Conservation (phyloP, 2,888 invertebrate species). For the Stenodera caucasica region DNA sequence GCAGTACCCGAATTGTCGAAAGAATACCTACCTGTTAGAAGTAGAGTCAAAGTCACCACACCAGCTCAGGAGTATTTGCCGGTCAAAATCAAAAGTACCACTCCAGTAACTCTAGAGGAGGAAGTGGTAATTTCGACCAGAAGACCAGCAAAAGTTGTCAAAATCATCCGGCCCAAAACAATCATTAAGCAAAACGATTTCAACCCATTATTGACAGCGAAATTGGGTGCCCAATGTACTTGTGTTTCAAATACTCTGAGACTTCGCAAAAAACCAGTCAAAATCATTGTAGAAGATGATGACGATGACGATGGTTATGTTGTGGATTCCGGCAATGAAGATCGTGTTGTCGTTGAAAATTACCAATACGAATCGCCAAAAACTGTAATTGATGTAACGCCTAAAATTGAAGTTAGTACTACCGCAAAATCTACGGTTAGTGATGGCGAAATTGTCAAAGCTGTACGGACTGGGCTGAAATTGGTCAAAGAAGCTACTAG, state of each 20-base stretch:
- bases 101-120: constrained; percentile 21
- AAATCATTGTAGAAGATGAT: constrained; percentile 38
- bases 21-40: constrained; percentile 30
- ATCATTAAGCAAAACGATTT: constrained; percentile 72
- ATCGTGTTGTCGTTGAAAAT: constrained; percentile 41
- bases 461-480: constrained; percentile 44
- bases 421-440: constrained; percentile 14
- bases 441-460: constrained; percentile 40
- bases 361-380: constrained; percentile 44
- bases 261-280: constrained; percentile 54
- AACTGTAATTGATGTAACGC: constrained; percentile 31
- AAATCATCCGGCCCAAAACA: constrained; percentile 57
- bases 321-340: constrained; percentile 36
- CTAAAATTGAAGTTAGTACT: constrained; percentile 18
- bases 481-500: constrained; percentile 48
- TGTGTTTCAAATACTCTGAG: constrained; percentile 64
- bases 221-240: constrained; percentile 74
- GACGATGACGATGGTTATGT: constrained; percentile 45
- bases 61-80: constrained; percentile 40
- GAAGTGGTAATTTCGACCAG: constrained; percentile 12
- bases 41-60: constrained; percentile 15
- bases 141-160: constrained; percentile 30
- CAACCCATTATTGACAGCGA: constrained; percentile 70
- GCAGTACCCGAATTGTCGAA: constrained; percentile 18
- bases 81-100: constrained; percentile 26